Evolutionary conservation across 92 coral and sea anemone genomes (phyloP).

Genomic region (Parazoanthus atlanticus): DNA sequence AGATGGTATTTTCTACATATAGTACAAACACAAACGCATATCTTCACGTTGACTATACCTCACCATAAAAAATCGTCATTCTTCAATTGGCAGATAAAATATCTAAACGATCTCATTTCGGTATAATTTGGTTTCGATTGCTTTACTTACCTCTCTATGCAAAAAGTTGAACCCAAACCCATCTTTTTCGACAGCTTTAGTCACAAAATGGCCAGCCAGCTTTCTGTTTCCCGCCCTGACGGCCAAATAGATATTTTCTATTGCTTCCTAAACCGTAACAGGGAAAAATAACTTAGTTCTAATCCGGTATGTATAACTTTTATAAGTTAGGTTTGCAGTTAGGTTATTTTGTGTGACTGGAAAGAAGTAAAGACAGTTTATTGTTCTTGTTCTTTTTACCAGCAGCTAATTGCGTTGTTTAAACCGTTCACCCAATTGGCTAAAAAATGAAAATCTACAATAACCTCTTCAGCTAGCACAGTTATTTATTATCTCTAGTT

Average conservation of each 20-base stretch:
- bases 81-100: background rate
- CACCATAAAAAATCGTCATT: background rate
- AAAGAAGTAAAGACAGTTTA: no score
- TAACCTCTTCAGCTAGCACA: no score
- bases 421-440: no score
- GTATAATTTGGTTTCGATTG: no score
- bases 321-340: background rate
- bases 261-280: conserved; percentile 44
- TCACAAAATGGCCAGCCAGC: conserved; percentile 81
- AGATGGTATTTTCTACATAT: background rate
- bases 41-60: background rate
- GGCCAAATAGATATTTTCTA: conserved; percentile 65
- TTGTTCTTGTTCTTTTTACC: no score
- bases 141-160: conserved; percentile 74
- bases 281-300: background rate
- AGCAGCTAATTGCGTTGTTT: no score
- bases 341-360: background rate
- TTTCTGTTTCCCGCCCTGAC: conserved; percentile 78
- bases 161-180: conserved; percentile 88
- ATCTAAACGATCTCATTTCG: no score
- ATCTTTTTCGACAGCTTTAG: conserved; percentile 70
- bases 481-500: no score
- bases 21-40: no score
- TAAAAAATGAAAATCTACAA: no score
- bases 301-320: background rate